A percentile compares a stretch with the other conserved stretches of the same genome.
Evolutionary conservation across 2,888 invertebrate species (phyloP).

Genomic region (Machimus rusticus): DNA sequence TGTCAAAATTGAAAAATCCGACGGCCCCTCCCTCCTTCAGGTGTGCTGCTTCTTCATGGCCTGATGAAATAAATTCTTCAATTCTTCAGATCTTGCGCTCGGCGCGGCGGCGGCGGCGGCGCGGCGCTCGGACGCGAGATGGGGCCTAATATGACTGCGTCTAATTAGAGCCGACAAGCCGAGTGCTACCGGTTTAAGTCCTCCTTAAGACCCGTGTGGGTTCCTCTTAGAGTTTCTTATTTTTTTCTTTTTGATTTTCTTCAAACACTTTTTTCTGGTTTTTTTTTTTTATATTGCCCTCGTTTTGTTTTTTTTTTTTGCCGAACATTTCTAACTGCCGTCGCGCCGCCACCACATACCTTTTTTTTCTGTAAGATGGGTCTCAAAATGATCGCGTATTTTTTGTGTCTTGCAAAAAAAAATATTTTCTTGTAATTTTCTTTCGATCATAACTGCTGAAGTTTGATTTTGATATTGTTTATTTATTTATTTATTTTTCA

Average conservation of each 20-base stretch:
- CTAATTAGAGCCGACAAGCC: constrained; percentile 21
- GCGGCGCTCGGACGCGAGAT: neutral
- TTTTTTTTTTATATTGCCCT: neutral
- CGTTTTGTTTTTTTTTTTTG: neutral
- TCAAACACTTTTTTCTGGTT: neutral
- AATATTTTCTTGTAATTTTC: neutral
- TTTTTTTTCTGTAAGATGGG: neutral
- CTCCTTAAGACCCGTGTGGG: neutral
- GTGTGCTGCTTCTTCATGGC: neutral
- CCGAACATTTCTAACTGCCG: neutral
- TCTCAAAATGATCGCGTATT: neutral
- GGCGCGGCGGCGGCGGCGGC: too few relatives aligned
- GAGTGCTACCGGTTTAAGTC: neutral
- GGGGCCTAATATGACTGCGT: constrained; percentile 11
- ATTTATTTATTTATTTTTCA: too few relatives aligned
- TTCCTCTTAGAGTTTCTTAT: neutral
- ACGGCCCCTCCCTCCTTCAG: neutral
- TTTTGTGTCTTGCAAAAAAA: neutral
- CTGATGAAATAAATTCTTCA: neutral
- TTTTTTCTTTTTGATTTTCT: neutral
- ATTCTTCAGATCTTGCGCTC: neutral
- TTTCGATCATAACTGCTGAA: too few relatives aligned
- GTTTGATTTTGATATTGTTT: too few relatives aligned
- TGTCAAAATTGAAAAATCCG: constrained; percentile 14
- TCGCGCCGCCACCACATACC: neutral